Evolutionary conservation across 2,113 vertebrate species (phyloP).

Genomic region (Nycticorax nycticorax): DNA sequence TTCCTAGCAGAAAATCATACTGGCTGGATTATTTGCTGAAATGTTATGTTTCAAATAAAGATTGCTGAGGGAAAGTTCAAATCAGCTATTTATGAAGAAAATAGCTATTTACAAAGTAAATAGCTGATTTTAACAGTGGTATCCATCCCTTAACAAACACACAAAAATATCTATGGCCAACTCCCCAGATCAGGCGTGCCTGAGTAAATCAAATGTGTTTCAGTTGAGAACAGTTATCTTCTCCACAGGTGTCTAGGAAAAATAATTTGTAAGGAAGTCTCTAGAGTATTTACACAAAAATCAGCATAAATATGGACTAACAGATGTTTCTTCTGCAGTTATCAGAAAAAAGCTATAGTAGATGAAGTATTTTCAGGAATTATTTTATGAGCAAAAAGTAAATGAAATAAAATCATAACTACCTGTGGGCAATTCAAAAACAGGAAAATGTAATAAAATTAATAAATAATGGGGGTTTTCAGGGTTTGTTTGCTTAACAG

Average conservation of each 20-base stretch:
- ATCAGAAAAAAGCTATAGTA: background rate
- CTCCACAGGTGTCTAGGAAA: background rate
- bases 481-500: background rate
- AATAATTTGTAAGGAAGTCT: background rate
- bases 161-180: fast-evolving
- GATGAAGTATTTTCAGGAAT: background rate
- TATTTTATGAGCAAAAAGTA: background rate
- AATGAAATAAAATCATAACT: background rate
- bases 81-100: background rate
- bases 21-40: background rate
- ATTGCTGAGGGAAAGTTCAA: background rate
- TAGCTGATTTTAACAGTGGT: background rate
- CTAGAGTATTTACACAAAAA: background rate
- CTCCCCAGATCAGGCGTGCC: background rate
- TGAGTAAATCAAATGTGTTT: background rate
- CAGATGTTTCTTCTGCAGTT: background rate
- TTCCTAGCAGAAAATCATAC: background rate
- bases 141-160: background rate
- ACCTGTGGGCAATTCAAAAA: background rate
- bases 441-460: background rate
- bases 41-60: background rate
- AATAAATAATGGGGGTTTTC: background rate
- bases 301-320: background rate
- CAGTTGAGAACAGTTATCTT: background rate
- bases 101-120: background rate